These are phyloP conservation scores for Thalassophryne amazonica DNA, from an alignment of 2,797 vertebrate species.

Conservation along the genomic window DNA sequence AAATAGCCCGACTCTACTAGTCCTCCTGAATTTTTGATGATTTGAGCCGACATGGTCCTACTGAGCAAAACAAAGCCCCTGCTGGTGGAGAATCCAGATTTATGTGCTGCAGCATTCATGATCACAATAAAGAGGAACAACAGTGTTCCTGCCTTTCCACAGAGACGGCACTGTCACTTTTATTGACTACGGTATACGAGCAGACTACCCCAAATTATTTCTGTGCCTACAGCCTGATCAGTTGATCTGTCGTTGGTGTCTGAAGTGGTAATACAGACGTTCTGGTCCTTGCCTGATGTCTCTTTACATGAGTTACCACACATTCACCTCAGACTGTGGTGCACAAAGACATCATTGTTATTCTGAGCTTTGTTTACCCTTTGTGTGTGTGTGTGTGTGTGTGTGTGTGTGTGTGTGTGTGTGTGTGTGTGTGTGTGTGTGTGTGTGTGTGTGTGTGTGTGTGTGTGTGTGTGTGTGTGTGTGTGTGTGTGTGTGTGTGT, in stretches of 20 bases:
- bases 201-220: too few species aligned
- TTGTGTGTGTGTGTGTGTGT: constrained; percentile 24
- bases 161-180: not conserved
- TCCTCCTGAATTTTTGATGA: constrained; percentile 35
- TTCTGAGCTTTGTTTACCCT: constrained; percentile 20
- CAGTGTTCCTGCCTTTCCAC: not conserved
- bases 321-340: constrained; percentile 20
- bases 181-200: not conserved
- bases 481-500: constrained; percentile 20
- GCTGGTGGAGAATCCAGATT: not conserved
- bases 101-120: not conserved
- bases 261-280: too few species aligned
- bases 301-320: not conserved
- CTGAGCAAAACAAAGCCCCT: constrained; percentile 10
- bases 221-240: too few species aligned
- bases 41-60: constrained; percentile 24
- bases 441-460: constrained; percentile 25
- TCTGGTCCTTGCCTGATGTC: not conserved
- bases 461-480: constrained; percentile 26
- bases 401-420: constrained; percentile 24
- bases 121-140: constrained; percentile 4
- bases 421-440: constrained; percentile 18
- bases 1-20: constrained; percentile 34
- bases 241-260: too few species aligned
- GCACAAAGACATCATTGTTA: constrained; percentile 23